Conservation (phyloP, 2,797 vertebrate species). For the Psittacula echo region DNA sequence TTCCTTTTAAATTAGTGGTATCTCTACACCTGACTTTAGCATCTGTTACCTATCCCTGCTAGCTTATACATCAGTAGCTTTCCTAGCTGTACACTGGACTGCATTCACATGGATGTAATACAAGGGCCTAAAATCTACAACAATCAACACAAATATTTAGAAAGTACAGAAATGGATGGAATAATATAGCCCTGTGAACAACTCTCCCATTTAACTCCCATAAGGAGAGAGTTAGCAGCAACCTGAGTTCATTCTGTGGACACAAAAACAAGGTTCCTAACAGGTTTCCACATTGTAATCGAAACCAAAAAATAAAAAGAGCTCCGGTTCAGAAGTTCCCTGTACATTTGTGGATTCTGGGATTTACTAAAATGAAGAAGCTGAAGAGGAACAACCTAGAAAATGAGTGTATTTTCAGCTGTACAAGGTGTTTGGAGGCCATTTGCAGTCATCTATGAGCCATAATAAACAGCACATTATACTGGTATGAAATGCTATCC, state of each 20-base stretch:
- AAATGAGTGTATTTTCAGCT: not conserved
- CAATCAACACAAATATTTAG: not conserved
- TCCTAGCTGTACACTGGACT: not conserved
- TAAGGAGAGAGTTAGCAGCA: not conserved
- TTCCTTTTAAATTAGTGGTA: not conserved
- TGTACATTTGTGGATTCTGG: not conserved
- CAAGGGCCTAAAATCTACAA: not conserved
- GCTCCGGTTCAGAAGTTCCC: not conserved
- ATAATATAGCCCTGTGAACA: not conserved
- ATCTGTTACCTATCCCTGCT: not conserved
- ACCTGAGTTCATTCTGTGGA: not conserved
- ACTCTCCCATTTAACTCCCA: not conserved
- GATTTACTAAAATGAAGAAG: not conserved
- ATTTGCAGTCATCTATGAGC: conserved; percentile 6
- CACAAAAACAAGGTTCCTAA: not conserved
- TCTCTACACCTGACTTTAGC: not conserved
- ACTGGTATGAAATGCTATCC: not conserved
- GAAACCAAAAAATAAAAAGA: not conserved
- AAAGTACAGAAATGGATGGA: not conserved
- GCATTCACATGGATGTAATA: not conserved
- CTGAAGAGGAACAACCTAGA: not conserved
- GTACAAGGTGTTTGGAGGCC: not conserved
- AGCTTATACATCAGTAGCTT: not conserved
- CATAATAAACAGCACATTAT: conserved; percentile 5
- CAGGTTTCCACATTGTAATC: not conserved